A percentile compares a stretch with the other conserved stretches of the same genome.
These are phyloP conservation scores for Empidonax alnorum DNA, from an alignment of 2,113 vertebrate genomes.

Conservation along the genomic window DNA sequence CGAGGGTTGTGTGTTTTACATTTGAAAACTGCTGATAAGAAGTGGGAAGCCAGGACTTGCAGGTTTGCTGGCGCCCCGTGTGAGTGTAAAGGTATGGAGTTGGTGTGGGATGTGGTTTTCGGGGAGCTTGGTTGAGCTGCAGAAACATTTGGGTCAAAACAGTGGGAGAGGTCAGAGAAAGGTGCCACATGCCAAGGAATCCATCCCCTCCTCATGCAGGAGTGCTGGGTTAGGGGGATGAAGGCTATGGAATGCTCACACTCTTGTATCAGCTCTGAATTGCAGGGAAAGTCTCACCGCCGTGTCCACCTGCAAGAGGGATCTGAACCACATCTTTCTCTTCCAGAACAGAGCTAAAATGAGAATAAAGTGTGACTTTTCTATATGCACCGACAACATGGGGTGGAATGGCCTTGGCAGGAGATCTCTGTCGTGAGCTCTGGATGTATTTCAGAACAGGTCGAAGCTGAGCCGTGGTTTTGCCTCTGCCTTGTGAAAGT, in stretches of 20 bases:
- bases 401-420: slow-evolving; percentile 3
- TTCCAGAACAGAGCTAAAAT: not conserved
- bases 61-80: accelerated
- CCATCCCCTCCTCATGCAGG: accelerated
- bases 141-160: accelerated
- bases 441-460: accelerated
- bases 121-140: not conserved
- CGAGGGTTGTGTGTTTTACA: not conserved
- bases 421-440: not conserved
- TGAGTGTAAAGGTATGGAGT: not conserved
- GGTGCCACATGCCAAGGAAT: not conserved
- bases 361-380: not conserved
- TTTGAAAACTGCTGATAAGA: not conserved
- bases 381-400: not conserved
- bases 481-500: not conserved
- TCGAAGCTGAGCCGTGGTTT: not conserved
- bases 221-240: not conserved
- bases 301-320: accelerated
- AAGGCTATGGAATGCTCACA: not conserved
- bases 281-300: not conserved
- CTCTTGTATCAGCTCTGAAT: not conserved
- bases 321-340: not conserved
- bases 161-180: not conserved
- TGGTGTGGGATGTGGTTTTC: accelerated
- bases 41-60: not conserved